phyloP scores from a whole-genome alignment of 2,113 vertebrate species.

The Phylloscopus trochiloides region DNA sequence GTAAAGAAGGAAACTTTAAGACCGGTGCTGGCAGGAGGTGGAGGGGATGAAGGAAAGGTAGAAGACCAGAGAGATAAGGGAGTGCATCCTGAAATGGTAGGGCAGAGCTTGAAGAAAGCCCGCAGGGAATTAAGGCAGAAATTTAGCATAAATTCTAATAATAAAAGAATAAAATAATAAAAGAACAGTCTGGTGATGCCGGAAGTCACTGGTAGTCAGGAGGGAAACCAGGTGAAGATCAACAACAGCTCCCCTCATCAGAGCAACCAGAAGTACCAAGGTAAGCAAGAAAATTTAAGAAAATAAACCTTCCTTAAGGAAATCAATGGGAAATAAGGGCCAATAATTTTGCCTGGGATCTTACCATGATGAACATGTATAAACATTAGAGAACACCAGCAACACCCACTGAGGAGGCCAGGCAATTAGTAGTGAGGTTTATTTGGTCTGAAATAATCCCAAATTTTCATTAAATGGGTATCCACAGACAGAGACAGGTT shows the following conservation, averaged over 20 bases:
- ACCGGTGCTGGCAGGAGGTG: background rate
- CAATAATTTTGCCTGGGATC: background rate
- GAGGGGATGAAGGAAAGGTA: background rate
- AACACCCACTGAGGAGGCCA: background rate
- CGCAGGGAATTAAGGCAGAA: background rate
- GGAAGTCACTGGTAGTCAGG: background rate
- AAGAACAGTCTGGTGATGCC: background rate
- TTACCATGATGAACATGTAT: background rate
- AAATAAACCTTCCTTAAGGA: background rate
- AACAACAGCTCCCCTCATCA: rapidly evolving
- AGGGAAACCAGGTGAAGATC: background rate
- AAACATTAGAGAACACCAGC: background rate
- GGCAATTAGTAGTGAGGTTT: background rate
- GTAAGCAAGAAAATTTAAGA: rapidly evolving
- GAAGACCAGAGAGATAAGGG: background rate
- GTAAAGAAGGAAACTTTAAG: background rate
- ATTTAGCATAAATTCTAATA: background rate
- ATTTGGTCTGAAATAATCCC: background rate
- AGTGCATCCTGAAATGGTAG: background rate
- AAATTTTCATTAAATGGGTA: background rate
- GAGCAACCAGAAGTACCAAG: background rate
- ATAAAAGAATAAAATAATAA: background rate
- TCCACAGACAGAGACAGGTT: background rate
- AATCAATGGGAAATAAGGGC: background rate
- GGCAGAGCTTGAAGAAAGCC: background rate